These are phyloP conservation scores for Megaceryle torquata DNA, from an alignment of 2,113 vertebrate genomes.

Conservation along the genomic window DNA sequence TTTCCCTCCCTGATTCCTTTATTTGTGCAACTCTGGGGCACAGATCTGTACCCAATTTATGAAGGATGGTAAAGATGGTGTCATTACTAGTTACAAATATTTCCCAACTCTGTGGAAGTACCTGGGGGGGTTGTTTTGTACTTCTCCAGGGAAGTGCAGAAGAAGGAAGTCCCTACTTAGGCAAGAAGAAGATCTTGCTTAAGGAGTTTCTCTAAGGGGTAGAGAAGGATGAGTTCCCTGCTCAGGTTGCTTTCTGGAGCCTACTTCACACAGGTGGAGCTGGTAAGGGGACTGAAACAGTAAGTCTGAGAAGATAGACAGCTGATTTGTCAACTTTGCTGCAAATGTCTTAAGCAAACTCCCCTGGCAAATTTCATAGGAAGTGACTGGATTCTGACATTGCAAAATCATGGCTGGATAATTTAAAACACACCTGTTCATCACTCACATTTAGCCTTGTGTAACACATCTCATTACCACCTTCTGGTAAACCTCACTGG, in stretches of 20 bases:
- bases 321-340: background rate
- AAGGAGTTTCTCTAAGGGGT: background rate
- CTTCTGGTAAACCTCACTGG: background rate
- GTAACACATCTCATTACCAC: background rate
- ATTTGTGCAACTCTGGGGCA: background rate
- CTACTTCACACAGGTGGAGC: rapidly evolving
- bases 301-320: background rate
- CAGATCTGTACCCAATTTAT: background rate
- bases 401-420: background rate
- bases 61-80: background rate
- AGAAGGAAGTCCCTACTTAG: background rate
- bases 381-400: background rate
- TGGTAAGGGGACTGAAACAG: background rate
- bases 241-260: background rate
- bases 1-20: background rate
- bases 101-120: background rate
- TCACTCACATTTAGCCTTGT: background rate
- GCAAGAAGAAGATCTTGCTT: background rate
- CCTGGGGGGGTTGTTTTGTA: background rate
- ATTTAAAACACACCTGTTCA: background rate
- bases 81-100: background rate
- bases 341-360: background rate
- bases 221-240: background rate
- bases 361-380: background rate
- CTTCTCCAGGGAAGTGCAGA: background rate